Evolutionary conservation across 2,797 vertebrate species (phyloP).

Genomic region (Sebastes glaucus): DNA sequence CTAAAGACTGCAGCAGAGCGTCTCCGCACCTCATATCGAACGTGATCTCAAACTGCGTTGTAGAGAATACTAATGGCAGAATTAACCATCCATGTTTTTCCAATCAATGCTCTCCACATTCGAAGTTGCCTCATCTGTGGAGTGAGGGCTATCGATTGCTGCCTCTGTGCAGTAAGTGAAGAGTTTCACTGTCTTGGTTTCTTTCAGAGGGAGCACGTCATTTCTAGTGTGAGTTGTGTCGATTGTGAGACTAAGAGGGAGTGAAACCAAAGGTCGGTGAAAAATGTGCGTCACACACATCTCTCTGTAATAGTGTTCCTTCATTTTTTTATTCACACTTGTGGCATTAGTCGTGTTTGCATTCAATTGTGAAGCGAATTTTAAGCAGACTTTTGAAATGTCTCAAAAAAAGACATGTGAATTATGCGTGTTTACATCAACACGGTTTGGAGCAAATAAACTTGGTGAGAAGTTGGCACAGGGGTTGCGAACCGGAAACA

Average conservation of each 20-base stretch:
- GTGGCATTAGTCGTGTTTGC: fast-evolving
- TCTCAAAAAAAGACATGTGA: fast-evolving
- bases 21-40: constrained; percentile 6
- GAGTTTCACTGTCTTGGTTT: not conserved
- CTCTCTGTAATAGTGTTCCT: not conserved
- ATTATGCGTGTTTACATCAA: fast-evolving
- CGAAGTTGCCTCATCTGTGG: not conserved
- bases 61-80: constrained; percentile 23
- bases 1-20: not conserved
- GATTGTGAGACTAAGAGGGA: not conserved
- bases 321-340: not conserved
- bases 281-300: not conserved
- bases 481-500: too few species aligned
- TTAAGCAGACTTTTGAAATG: too few species aligned
- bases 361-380: not conserved
- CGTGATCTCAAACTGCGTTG: not conserved
- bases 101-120: constrained; percentile 23
- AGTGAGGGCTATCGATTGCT: constrained; percentile 2
- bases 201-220: not conserved
- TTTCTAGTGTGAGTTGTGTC: not conserved
- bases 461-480: too few species aligned
- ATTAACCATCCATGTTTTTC: not conserved
- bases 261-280: not conserved
- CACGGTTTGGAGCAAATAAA: too few species aligned
- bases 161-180: constrained; percentile 10